A percentile compares a stretch with the other conserved stretches of the same genome.
phyloP scores from a whole-genome alignment of 92 coral and sea anemone species.

The Parazoanthus atlanticus region DNA sequence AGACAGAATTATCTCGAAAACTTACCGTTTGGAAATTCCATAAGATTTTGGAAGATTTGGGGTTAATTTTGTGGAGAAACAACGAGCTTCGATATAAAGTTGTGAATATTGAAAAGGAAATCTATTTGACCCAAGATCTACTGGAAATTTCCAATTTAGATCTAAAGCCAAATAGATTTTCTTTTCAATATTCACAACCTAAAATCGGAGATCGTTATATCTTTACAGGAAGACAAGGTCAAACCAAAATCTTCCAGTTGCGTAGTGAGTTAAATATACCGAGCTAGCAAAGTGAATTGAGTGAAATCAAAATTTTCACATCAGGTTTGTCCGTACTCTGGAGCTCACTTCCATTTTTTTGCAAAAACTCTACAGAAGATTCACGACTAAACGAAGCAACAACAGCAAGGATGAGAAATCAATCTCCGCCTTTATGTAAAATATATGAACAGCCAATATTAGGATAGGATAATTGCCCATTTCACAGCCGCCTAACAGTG shows the following conservation, averaged over 20 bases:
- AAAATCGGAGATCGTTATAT: background rate
- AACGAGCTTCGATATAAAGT: background rate
- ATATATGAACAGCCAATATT: background rate
- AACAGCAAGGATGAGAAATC: background rate
- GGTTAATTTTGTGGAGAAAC: no score
- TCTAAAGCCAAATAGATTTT: background rate
- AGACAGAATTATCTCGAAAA: background rate
- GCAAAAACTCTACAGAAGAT: background rate
- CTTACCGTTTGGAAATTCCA: background rate
- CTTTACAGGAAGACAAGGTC: no score
- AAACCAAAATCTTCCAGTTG: no score
- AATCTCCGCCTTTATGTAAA: background rate
- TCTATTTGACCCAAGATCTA: background rate
- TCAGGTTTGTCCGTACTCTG: no score
- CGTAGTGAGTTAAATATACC: no score
- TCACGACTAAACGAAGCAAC: no score
- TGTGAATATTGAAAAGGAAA: background rate
- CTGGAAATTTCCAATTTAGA: background rate
- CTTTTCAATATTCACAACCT: background rate
- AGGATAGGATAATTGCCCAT: background rate
- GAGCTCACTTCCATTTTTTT: no score
- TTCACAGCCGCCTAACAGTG: background rate
- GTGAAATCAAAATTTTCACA: no score
- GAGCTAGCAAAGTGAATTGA: no score
- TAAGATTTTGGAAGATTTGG: background rate